phyloP scores from a whole-genome alignment of 2,888 invertebrate genomes.

The Drosophila quasianomalipes region DNA sequence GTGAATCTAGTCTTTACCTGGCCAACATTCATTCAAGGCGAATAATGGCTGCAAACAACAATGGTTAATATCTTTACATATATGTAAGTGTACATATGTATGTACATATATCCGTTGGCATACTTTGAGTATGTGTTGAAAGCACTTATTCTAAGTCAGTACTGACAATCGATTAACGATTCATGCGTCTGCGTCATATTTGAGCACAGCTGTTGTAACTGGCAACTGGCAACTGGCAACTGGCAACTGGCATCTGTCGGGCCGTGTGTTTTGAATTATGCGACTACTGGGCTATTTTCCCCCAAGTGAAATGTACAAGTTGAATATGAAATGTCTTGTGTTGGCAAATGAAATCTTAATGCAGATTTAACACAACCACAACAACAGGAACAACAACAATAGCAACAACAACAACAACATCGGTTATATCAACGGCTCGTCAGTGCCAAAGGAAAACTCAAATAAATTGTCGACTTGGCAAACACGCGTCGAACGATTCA shows the following conservation, averaged over 20 bases:
- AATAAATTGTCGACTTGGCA: constrained; percentile 56
- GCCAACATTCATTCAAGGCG: constrained; percentile 8
- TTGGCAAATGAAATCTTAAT: constrained; percentile 60
- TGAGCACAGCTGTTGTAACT: constrained; percentile 46
- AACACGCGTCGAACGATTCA: constrained; percentile 29
- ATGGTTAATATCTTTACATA: neutral
- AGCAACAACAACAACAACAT: constrained; percentile 3
- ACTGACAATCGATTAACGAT: constrained; percentile 50
- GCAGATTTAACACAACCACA: constrained; percentile 51
- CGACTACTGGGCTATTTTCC: constrained; percentile 10
- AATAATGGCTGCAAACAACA: constrained; percentile 12
- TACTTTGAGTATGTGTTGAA: constrained; percentile 1
- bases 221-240: neutral
- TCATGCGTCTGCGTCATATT: constrained; percentile 33
- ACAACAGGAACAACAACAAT: constrained; percentile 12
- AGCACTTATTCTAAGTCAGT: constrained; percentile 9
- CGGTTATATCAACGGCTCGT: constrained; percentile 1
- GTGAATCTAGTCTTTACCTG: constrained; percentile 9
- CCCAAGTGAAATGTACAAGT: constrained; percentile 12
- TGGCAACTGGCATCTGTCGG: neutral
- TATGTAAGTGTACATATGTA: too few relatives aligned
- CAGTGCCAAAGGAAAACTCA: constrained; percentile 45
- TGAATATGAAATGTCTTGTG: constrained; percentile 20
- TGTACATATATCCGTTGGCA: constrained; percentile 4
- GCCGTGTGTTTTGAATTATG: constrained; percentile 39